Conservation (phyloP, 2,888 invertebrate species). For the Chymomyza amoena region DNA sequence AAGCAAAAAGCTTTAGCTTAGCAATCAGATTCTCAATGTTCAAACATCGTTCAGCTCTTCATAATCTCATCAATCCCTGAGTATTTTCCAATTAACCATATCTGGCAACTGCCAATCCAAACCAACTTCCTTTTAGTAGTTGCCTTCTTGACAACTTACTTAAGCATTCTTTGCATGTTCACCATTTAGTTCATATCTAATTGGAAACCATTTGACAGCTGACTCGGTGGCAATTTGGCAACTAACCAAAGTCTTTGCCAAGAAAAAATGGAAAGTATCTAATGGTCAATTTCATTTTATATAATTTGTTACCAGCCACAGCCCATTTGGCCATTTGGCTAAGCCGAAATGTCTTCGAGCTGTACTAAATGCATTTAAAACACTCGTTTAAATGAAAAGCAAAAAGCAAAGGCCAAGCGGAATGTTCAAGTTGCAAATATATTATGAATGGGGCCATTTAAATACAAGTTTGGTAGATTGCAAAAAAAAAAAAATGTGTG, state of each 20-base stretch:
- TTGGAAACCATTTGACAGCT: not conserved
- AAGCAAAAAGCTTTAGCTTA: too few species aligned
- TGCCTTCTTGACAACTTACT: not conserved
- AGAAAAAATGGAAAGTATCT: constrained; percentile 19
- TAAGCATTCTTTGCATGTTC: not conserved
- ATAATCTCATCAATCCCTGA: too few species aligned
- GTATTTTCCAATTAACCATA: too few species aligned
- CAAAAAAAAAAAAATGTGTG: not conserved
- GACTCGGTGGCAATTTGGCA: not conserved
- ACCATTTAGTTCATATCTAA: not conserved
- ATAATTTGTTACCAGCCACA: not conserved
- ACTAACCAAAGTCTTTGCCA: constrained; percentile 32
- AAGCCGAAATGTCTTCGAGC: not conserved
- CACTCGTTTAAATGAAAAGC: not conserved
- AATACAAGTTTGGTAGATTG: not conserved
- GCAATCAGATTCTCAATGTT: too few species aligned
- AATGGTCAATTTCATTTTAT: not conserved
- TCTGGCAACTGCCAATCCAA: too few species aligned
- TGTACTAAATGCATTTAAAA: not conserved
- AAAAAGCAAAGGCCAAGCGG: not conserved
- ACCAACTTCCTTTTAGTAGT: not conserved
- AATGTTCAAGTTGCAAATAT: constrained; percentile 7
- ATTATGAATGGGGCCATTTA: not conserved
- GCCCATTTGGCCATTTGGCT: constrained; percentile 8
- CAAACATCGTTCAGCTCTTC: too few species aligned